phyloP scores from a whole-genome alignment of 2,888 invertebrate genomes.

The Eupithecia insigniata region DNA sequence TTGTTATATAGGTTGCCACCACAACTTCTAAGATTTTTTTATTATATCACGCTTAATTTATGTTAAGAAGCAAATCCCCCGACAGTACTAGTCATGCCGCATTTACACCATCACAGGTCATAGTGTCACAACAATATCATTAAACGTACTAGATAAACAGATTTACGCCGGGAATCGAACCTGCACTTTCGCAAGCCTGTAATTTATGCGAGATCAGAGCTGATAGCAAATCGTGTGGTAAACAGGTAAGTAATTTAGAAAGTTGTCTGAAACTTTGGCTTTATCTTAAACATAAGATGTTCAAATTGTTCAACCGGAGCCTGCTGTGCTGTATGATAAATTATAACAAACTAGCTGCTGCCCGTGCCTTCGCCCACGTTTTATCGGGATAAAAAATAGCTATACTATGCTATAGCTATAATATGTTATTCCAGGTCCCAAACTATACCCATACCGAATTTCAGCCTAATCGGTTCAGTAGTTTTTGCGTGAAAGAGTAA shows the following conservation, averaged over 20 bases:
- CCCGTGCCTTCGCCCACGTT: no score
- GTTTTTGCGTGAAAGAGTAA: no score
- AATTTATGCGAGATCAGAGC: conserved; percentile 34
- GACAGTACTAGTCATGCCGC: conserved; percentile 33
- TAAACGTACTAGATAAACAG: conserved; percentile 52
- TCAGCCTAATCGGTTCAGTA: no score
- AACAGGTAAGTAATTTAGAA: conserved; percentile 11
- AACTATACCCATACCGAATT: no score
- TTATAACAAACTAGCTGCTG: no score
- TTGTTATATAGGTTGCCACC: no score
- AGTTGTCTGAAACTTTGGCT: not conserved
- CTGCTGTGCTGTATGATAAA: no score
- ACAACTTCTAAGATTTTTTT: not conserved
- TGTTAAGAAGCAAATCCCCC: not conserved
- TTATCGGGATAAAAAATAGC: no score
- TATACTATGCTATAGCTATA: no score
- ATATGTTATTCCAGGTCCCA: no score
- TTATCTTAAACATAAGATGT: not conserved
- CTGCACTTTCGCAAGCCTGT: conserved; percentile 36
- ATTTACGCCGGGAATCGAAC: conserved; percentile 46
- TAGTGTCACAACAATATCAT: conserved; percentile 60
- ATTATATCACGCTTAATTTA: not conserved
- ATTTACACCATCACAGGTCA: conserved; percentile 57
- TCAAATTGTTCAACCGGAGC: not conserved
- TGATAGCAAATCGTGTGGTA: conserved; percentile 20